Percentiles rank a stretch among this genome's conserved stretches.
Conservation (phyloP, 2,888 invertebrate genomes). For the Harmothoe impar region DNA sequence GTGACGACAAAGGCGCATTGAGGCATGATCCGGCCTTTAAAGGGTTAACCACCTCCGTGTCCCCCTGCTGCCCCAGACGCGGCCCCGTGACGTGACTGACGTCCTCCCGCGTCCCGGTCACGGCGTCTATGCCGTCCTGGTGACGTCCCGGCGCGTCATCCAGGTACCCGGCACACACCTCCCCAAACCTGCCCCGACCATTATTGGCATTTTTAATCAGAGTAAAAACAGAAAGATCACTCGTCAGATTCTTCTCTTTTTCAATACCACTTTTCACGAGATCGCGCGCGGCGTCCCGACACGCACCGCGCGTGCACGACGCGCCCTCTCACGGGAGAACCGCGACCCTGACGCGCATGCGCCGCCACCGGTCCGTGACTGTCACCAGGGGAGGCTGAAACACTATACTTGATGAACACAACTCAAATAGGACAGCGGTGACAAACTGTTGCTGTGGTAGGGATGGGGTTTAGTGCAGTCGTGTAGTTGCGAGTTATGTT, state of each 20-base stretch:
- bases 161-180: slow-evolving; percentile 30
- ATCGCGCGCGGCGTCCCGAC: slow-evolving; percentile 30
- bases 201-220: slow-evolving; percentile 50
- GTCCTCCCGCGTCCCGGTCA: slow-evolving; percentile 5
- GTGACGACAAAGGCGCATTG: too few relatives aligned
- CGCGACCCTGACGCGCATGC: slow-evolving; percentile 14
- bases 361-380: neutral
- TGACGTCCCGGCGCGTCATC: neutral
- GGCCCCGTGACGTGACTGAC: neutral
- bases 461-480: too few relatives aligned
- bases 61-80: neutral
- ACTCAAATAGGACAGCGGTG: too few relatives aligned
- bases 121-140: neutral
- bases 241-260: neutral
- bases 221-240: slow-evolving; percentile 49
- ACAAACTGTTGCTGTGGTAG: too few relatives aligned
- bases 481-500: too few relatives aligned
- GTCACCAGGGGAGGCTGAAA: neutral
- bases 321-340: slow-evolving; percentile 24
- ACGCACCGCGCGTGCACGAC: neutral
- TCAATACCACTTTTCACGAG: slow-evolving; percentile 21
- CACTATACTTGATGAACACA: too few relatives aligned
- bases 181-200: neutral
- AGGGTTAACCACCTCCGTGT: too few relatives aligned
- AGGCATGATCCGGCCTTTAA: too few relatives aligned